Percentiles rank a stretch among this genome's conserved stretches.
Evolutionary conservation across 2,888 invertebrate species (phyloP).

Genomic region (Notodonta ziczac): DNA sequence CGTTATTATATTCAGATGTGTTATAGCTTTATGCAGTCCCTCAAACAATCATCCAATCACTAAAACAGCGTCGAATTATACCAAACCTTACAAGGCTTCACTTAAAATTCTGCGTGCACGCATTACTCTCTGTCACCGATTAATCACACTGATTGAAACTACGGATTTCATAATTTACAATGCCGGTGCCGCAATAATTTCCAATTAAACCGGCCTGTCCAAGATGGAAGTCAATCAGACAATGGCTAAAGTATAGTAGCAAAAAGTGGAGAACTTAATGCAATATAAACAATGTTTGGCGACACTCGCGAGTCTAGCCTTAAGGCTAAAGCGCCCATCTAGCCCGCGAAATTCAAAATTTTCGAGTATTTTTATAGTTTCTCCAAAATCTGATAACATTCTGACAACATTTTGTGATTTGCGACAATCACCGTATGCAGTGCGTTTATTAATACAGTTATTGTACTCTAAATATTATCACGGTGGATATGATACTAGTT

Average conservation of each 20-base stretch:
- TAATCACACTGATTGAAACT: conserved; percentile 71
- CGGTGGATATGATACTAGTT: too few species aligned
- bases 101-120: conserved; percentile 51
- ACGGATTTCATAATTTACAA: conserved; percentile 63
- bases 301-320: conserved; percentile 1
- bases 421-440: too few species aligned
- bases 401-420: too few species aligned
- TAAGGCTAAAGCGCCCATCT: too few species aligned
- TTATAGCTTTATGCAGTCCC: not conserved
- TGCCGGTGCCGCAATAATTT: conserved; percentile 70
- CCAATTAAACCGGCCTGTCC: conserved; percentile 61
- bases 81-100: conserved; percentile 36
- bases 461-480: too few species aligned
- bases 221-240: conserved; percentile 48
- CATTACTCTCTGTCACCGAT: conserved; percentile 55
- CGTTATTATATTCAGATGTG: too few species aligned
- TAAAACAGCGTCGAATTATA: not conserved
- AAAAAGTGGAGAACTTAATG: conserved; percentile 55
- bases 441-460: too few species aligned
- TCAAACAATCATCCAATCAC: not conserved
- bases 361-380: too few species aligned
- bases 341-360: too few species aligned
- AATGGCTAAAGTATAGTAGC: conserved; percentile 39
- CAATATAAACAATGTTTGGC: conserved; percentile 43
- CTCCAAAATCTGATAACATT: too few species aligned